Evolutionary conservation across 2,797 vertebrate genomes (phyloP).

Genomic region (Enteromius mattozi): DNA sequence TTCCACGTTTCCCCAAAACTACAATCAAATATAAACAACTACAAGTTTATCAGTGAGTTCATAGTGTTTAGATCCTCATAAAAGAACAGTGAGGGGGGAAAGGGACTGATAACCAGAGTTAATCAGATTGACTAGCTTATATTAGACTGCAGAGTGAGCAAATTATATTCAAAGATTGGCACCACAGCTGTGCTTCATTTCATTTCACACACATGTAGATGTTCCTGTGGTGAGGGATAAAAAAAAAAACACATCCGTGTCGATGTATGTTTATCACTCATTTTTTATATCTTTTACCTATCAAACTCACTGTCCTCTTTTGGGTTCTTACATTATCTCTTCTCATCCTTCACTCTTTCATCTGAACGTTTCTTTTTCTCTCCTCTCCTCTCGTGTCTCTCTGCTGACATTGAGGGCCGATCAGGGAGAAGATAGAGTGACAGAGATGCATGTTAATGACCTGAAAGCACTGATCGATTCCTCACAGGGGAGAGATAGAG

Average conservation of each 20-base stretch:
- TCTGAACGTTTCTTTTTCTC: constrained; percentile 54
- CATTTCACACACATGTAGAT: constrained; percentile 10
- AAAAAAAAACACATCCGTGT: constrained; percentile 11
- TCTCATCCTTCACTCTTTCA: constrained; percentile 53
- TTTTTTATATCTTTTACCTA: constrained; percentile 51
- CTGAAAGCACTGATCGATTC: constrained; percentile 53
- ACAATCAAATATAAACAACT: background rate
- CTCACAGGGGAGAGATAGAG: constrained; percentile 39
- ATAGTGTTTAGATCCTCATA: constrained; percentile 12
- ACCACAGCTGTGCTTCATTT: constrained; percentile 37
- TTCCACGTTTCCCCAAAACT: background rate
- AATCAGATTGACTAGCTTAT: constrained; percentile 52
- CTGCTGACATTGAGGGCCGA: constrained; percentile 45
- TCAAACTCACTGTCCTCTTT: constrained; percentile 51
- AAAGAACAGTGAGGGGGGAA: constrained; percentile 4
- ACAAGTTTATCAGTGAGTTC: background rate
- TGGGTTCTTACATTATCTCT: constrained; percentile 53
- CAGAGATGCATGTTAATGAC: constrained; percentile 62
- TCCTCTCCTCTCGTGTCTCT: constrained; percentile 47
- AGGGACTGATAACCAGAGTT: constrained; percentile 46
- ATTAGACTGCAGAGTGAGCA: constrained; percentile 49
- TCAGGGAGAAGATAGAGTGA: constrained; percentile 51
- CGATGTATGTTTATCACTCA: constrained; percentile 52
- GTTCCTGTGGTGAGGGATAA: constrained; percentile 17
- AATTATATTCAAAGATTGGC: constrained; percentile 52